Conservation (phyloP, 2,888 invertebrate species). For the Microdon myrmicae region DNA sequence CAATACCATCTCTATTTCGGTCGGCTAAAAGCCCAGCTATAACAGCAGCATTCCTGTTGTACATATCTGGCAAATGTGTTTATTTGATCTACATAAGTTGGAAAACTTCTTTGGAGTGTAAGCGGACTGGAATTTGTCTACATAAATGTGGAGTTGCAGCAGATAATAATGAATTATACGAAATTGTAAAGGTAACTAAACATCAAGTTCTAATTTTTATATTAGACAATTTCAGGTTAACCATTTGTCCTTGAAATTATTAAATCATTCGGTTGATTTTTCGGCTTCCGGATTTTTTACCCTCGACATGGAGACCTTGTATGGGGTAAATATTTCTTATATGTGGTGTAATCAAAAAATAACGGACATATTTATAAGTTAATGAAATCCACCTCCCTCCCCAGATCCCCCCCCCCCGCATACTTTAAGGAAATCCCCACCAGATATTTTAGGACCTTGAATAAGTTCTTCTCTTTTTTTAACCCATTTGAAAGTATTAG, state of each 20-base stretch:
- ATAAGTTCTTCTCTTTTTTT: no score
- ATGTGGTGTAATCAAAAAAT: not conserved
- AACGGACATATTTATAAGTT: no score
- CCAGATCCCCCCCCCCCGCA: no score
- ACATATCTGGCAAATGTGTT: constrained; percentile 65
- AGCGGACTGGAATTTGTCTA: constrained; percentile 64
- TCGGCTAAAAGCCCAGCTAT: constrained; percentile 63
- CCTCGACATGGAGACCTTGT: constrained; percentile 66
- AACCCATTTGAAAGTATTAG: no score
- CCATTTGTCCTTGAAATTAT: constrained; percentile 65
- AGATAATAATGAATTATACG: constrained; percentile 65
- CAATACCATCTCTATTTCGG: constrained; percentile 63
- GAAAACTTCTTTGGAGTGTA: constrained; percentile 65
- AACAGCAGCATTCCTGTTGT: constrained; percentile 60
- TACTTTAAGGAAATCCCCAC: no score
- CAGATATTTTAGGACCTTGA: no score
- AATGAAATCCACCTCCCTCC: no score
- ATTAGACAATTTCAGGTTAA: constrained; percentile 57
- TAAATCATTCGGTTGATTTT: constrained; percentile 66
- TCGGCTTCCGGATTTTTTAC: constrained; percentile 67
- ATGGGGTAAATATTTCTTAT: constrained; percentile 58
- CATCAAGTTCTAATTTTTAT: not conserved
- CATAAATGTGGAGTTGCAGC: constrained; percentile 65
- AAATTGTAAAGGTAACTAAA: constrained; percentile 62
- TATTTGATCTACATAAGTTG: constrained; percentile 66